Percentiles rank a stretch among this genome's conserved stretches.
These are phyloP conservation scores for Gymnodraco acuticeps DNA, from an alignment of 2,797 vertebrate species.

Conservation along the genomic window DNA sequence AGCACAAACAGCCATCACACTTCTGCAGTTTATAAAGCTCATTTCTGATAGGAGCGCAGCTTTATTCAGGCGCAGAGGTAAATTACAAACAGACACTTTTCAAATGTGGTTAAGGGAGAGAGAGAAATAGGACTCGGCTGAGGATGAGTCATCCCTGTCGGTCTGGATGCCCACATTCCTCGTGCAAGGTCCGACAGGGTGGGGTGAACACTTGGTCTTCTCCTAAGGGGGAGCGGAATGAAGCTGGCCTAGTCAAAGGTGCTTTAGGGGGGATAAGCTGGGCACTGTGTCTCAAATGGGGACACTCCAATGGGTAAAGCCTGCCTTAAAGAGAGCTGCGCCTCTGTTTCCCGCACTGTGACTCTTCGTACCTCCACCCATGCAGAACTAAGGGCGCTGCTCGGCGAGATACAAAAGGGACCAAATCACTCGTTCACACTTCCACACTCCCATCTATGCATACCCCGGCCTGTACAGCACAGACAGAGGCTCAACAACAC, in stretches of 20 bases:
- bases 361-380: conserved; percentile 73
- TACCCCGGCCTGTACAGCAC: conserved; percentile 42
- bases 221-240: not conserved
- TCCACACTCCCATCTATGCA: conserved; percentile 67
- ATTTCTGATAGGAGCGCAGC: conserved; percentile 47
- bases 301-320: conserved; percentile 80
- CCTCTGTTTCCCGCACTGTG: conserved; percentile 55
- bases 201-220: conserved; percentile 17
- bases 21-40: conserved; percentile 64
- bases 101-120: conserved; percentile 67
- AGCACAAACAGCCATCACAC: conserved; percentile 49
- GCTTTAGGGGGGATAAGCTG: conserved; percentile 71
- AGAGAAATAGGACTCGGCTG: conserved; percentile 36
- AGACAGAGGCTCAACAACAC: conserved; percentile 40
- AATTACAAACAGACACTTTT: conserved; percentile 69
- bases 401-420: conserved; percentile 69
- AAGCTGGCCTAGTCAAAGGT: conserved; percentile 69
- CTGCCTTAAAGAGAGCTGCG: conserved; percentile 68
- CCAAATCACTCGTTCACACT: conserved; percentile 75
- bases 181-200: conserved; percentile 33
- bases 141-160: conserved; percentile 71
- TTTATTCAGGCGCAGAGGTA: conserved; percentile 63
- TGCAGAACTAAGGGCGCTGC: conserved; percentile 80
- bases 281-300: conserved; percentile 76
- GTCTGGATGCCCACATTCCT: conserved; percentile 60